Base-by-base conservation (phyloP, 2,888 invertebrate species). In the Orchesellides sinensis region DNA sequence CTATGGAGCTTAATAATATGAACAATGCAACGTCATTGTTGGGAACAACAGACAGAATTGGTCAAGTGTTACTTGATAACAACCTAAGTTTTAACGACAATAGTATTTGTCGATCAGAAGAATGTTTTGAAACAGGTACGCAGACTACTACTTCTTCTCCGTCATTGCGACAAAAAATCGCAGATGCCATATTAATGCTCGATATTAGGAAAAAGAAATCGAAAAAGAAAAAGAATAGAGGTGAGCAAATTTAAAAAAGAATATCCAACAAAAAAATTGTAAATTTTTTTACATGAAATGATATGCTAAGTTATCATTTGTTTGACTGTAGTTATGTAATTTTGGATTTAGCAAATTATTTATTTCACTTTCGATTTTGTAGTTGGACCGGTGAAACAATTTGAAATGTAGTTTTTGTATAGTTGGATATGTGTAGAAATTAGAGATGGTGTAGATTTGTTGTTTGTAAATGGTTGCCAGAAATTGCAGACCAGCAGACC, bases 111-210 rank as follows among this genome's bases (percentile, higher is more conserved):
- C 61, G 63, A 25, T 63, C 73, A 23, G 73, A 74, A 45, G 73
- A 74, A 27, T 74, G 73, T 74, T 74, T 74, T 63, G 73, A 74
- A 47, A 63, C 73, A 74, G 73, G 73, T 74, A 74, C 47, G 73
- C 73, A 74, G 61, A 49, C 63, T 23, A 56, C 56, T 17, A 45
- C 56, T 40, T n/a, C 59, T 29, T n/a, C n/a, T 10, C 63, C 73
- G 12, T 47, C 73, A 63, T 49, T 63, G 73, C 61, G 73, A 74
- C 73, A 63, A 47, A 63, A 74, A 61, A 63, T 74, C 63, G 73
- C 73, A 74, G 73, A 74, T 17, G 63, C 73, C 63, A 61, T 74
- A 45, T 63, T 74, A 74, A 21, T 63, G 63, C 63, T 63, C 63
- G 73, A 63, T 63, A 47, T 63, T 74, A 74, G 63, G 63, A 74